Conservation (phyloP, 2,797 vertebrate species). For the Siniperca obscura region DNA sequence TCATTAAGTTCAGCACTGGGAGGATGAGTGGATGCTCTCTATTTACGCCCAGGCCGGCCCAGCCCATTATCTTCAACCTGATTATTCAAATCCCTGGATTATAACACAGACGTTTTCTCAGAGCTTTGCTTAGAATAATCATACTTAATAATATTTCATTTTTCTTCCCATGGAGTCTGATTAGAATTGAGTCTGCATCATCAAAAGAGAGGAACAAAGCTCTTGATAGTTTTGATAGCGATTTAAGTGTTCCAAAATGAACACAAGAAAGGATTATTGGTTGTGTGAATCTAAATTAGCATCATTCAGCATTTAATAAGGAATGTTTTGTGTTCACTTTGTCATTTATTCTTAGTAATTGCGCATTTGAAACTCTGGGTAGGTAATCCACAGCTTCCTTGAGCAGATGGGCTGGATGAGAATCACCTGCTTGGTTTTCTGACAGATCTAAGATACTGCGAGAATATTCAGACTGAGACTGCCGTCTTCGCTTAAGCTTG, state of each 20-base stretch:
- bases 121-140: slow-evolving; percentile 80
- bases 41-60: slow-evolving; percentile 80
- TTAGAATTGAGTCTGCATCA: slow-evolving; percentile 77
- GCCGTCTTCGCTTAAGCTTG: slow-evolving; percentile 79
- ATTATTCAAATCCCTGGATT: slow-evolving; percentile 86
- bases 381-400: slow-evolving; percentile 62
- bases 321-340: slow-evolving; percentile 56
- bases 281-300: slow-evolving; percentile 73
- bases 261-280: slow-evolving; percentile 73
- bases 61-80: slow-evolving; percentile 84
- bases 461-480: slow-evolving; percentile 75
- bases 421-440: slow-evolving; percentile 82
- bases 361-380: slow-evolving; percentile 38
- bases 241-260: slow-evolving; percentile 67
- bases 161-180: slow-evolving; percentile 75
- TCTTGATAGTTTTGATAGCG: slow-evolving; percentile 64
- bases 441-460: slow-evolving; percentile 81
- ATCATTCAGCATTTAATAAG: slow-evolving; percentile 64
- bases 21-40: slow-evolving; percentile 83
- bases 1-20: slow-evolving; percentile 84
- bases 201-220: slow-evolving; percentile 74
- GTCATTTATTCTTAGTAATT: slow-evolving; percentile 45
- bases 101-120: slow-evolving; percentile 80
- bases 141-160: slow-evolving; percentile 78
- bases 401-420: slow-evolving; percentile 58